phyloP scores from a whole-genome alignment of 2,113 vertebrate genomes.

The Cromileptes altivelis region DNA sequence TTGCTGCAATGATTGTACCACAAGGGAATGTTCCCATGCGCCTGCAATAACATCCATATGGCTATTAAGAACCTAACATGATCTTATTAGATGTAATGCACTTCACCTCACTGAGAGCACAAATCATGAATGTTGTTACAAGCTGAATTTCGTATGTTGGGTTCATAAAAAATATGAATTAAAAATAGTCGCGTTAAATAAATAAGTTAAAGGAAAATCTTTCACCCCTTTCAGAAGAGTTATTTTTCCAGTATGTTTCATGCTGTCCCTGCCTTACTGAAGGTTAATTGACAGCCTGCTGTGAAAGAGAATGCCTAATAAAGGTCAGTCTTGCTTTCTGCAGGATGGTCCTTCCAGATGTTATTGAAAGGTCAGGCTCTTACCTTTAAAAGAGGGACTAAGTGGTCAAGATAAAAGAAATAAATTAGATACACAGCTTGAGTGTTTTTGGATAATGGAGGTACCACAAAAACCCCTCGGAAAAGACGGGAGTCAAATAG shows the following conservation, averaged over 20 bases:
- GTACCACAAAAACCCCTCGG: not conserved
- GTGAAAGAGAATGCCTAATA: conserved; percentile 69
- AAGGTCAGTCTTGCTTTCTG: conserved; percentile 72
- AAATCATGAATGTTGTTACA: not conserved
- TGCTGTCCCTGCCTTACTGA: conserved; percentile 10
- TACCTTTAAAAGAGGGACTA: conserved; percentile 47
- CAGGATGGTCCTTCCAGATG: conserved; percentile 47
- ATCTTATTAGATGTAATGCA: conserved; percentile 7
- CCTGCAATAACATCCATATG: not conserved
- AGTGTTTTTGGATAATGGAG: conserved; percentile 37
- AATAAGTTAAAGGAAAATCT: not conserved
- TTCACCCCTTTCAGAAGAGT: not conserved
- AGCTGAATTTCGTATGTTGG: not conserved
- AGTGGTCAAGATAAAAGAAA: conserved; percentile 18
- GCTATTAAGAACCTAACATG: too few species aligned
- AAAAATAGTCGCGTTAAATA: not conserved
- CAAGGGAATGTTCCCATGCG: not conserved
- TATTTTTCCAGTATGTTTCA: conserved; percentile 2
- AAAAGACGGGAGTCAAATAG: not conserved
- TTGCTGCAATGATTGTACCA: not conserved
- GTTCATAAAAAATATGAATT: not conserved
- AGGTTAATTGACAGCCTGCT: conserved; percentile 37
- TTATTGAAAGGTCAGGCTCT: conserved; percentile 58
- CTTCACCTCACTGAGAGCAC: not conserved
- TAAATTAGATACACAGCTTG: conserved; percentile 28